phyloP scores from a whole-genome alignment of 2,888 invertebrate genomes.

The Tanypteryx hageni region DNA sequence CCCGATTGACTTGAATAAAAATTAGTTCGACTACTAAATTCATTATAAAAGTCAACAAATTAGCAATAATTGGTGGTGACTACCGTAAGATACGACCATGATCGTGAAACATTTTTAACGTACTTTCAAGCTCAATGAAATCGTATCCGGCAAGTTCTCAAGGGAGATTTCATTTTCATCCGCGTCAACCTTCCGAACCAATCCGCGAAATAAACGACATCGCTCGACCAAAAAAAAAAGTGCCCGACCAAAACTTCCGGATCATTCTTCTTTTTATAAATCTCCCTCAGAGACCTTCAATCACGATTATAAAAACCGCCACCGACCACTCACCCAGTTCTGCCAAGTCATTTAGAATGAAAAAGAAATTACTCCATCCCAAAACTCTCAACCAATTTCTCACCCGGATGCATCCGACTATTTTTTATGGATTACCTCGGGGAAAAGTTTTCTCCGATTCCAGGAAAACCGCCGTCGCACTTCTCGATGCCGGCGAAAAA shows the following conservation, averaged over 20 bases:
- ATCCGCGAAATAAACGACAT: background rate
- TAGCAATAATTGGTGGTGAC: too few species aligned
- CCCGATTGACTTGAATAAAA: too few species aligned
- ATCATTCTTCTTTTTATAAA: background rate
- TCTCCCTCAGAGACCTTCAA: background rate
- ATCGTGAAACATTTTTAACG: too few species aligned
- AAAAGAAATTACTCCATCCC: constrained; percentile 39
- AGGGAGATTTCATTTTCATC: background rate
- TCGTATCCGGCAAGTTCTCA: too few species aligned
- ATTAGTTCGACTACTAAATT: too few species aligned
- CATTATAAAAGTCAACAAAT: too few species aligned
- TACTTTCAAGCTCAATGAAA: too few species aligned
- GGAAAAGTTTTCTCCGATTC: background rate
- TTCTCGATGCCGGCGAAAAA: background rate
- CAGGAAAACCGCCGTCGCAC: background rate
- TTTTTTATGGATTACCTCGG: constrained; percentile 42
- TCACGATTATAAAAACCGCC: background rate
- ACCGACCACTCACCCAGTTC: constrained; percentile 7
- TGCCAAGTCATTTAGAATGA: constrained; percentile 52
- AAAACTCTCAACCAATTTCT: constrained; percentile 54
- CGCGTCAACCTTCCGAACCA: background rate
- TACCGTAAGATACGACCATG: too few species aligned
- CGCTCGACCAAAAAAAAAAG: background rate
- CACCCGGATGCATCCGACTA: constrained; percentile 49
- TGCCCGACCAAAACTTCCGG: background rate